Base-by-base conservation (phyloP, 2,797 vertebrate species). In the Notoglanidium macrostoma region DNA sequence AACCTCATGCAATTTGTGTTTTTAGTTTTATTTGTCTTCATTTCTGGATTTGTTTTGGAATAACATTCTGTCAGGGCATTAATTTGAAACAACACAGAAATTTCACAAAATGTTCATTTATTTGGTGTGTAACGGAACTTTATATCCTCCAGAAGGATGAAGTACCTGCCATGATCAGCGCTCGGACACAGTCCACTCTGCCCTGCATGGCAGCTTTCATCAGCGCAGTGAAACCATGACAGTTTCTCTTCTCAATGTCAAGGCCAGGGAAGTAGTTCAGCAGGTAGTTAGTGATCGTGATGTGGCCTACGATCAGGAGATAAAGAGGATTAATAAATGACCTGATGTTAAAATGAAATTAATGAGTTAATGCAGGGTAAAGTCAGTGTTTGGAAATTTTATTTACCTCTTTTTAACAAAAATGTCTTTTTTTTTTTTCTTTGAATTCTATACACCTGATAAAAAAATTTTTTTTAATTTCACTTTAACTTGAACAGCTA, bases 201-300 rank as follows among this genome's bases (percentile, higher is more conserved):
- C 98, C 98, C 94, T 99, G 98, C 95, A 99, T 97, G 59, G 97
- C 97, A 0, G 98, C 97, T 92, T 99, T 99, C 98, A 99, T 99
- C 92, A 99, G 95, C 1, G 98, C 97, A 0, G 97, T 99, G 95
- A 97, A 98, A 78, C 98, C 98, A 0, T 98, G 97, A 0, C 92
- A 95, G 80, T 99, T 99, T 91, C 97, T 97, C 93, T 94, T 96
- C 92, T 99, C 98, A 1, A 98, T 94, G 92, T 99, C 98, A 87
- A 99, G 92, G 40, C 97, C 97, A 0, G 96, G 93, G 93, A 96
- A 99, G 93, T 98, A 99, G 95, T 98, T 99, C 89, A 99, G 91
- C 93, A 99, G 93, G 92, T 99, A 98, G 94, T 97, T 98, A 89
- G 97, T 97, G 93, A 99, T 97, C 61, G 95, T 97, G 91, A 97